Evolutionary conservation across 1,140 invertebrate genomes (phyloP).

Genomic region (Drosophila biarmipes): DNA sequence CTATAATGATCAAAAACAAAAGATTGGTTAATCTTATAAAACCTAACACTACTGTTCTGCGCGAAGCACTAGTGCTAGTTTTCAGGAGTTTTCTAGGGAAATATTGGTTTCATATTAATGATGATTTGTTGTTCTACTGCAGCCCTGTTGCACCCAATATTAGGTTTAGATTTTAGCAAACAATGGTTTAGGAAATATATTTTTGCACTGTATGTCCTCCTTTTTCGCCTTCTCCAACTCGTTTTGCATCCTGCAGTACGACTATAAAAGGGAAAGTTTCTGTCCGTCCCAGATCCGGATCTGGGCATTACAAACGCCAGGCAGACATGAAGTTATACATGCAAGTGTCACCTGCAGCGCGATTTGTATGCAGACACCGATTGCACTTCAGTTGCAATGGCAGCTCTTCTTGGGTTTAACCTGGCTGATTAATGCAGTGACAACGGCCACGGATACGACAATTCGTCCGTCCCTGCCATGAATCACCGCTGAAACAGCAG

Average conservation of each 20-base stretch:
- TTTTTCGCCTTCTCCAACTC: slow-evolving; percentile 41
- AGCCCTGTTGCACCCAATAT: too few relatives aligned
- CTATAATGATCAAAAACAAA: too few relatives aligned
- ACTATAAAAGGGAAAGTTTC: slow-evolving; percentile 64
- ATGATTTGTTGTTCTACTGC: too few relatives aligned
- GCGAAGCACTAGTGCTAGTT: too few relatives aligned
- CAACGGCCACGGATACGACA: slow-evolving; percentile 21
- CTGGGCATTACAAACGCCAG: slow-evolving; percentile 72
- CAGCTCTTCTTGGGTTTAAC: slow-evolving; percentile 47
- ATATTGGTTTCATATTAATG: too few relatives aligned
- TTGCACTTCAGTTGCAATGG: slow-evolving; percentile 43
- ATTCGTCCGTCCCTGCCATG: slow-evolving; percentile 46
- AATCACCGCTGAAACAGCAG: slow-evolving; percentile 28
- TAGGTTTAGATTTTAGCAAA: not conserved
- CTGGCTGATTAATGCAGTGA: slow-evolving; percentile 58
- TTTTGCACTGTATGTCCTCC: slow-evolving; percentile 19
- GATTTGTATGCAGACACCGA: slow-evolving; percentile 68
- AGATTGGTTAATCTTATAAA: too few relatives aligned
- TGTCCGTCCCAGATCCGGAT: slow-evolving; percentile 49
- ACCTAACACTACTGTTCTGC: too few relatives aligned
- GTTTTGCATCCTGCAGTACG: slow-evolving; percentile 51
- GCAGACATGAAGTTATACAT: slow-evolving; percentile 58
- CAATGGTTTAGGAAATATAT: not conserved
- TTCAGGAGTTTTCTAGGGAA: too few relatives aligned
- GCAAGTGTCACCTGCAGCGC: slow-evolving; percentile 69